phyloP scores from a whole-genome alignment of 2,113 vertebrate species.

The Mastomys coucha region DNA sequence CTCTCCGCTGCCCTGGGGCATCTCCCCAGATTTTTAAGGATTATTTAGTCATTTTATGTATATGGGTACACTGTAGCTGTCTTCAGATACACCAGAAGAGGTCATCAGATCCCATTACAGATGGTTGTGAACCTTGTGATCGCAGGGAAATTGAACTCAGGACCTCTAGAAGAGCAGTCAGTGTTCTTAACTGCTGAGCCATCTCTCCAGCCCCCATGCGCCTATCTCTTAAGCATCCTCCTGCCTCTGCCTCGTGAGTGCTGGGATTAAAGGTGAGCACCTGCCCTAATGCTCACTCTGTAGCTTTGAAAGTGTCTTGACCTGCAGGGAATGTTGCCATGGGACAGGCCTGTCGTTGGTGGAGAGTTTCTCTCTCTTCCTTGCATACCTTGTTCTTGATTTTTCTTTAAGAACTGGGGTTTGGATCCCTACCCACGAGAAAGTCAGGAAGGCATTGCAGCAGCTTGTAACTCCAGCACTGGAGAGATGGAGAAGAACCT shows the following conservation, averaged over 20 bases:
- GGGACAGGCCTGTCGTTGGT: accelerated
- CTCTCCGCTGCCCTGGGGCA: not conserved
- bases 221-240: not conserved
- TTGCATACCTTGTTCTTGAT: not conserved
- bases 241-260: not conserved
- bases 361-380: not conserved
- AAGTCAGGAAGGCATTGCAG: not conserved
- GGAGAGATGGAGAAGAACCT: not conserved
- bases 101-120: no score
- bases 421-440: not conserved
- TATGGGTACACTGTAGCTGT: no score
- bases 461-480: not conserved
- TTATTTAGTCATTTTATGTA: no score
- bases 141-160: no score
- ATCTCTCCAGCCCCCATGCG: no score
- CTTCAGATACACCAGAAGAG: no score
- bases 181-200: no score
- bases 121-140: no score
- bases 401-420: not conserved
- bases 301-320: not conserved
- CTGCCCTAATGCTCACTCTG: not conserved
- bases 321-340: not conserved
- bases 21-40: not conserved
- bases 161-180: no score
- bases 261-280: not conserved